Evolutionary conservation across 2,113 vertebrate genomes (phyloP).

Genomic region (Synodontis membranacea): DNA sequence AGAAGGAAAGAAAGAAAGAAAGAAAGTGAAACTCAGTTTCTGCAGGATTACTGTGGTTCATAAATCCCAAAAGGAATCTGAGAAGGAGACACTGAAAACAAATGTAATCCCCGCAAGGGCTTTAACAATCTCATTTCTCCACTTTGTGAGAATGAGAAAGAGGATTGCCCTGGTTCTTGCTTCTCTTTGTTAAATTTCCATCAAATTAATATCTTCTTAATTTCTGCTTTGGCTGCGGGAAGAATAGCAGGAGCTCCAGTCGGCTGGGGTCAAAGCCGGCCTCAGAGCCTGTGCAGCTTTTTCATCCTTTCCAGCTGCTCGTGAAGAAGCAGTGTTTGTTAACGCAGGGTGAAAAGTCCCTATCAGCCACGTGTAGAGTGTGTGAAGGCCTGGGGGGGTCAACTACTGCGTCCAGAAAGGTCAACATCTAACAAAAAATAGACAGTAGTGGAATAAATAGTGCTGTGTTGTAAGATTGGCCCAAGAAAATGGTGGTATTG

Average conservation of each 20-base stretch:
- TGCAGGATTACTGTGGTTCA: conserved; percentile 64
- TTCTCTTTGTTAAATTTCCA: conserved; percentile 63
- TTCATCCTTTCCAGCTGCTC: conserved; percentile 35
- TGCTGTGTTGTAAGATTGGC: conserved; percentile 40
- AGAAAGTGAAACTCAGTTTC: conserved; percentile 57
- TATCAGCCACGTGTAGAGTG: conserved; percentile 28
- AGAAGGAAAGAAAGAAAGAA: not conserved
- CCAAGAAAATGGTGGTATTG: conserved; percentile 37
- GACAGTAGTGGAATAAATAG: conserved; percentile 6
- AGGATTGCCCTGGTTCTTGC: conserved; percentile 64
- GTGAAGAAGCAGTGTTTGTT: conserved; percentile 42
- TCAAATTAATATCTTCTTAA: conserved; percentile 60
- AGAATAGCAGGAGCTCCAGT: conserved; percentile 5
- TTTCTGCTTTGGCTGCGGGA: conserved; percentile 35
- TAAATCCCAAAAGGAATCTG: conserved; percentile 63
- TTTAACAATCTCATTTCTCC: conserved; percentile 76
- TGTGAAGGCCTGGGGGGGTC: not conserved
- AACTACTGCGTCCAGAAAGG: not conserved
- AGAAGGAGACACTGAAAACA: conserved; percentile 64
- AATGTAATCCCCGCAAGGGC: conserved; percentile 70
- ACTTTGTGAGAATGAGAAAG: conserved; percentile 65
- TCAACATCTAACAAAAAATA: conserved; percentile 26
- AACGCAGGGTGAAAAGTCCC: conserved; percentile 24
- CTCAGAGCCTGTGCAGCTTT: not conserved
- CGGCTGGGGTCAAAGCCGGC: conserved; percentile 29